Percentiles rank a stretch among this genome's conserved stretches.
These are phyloP conservation scores for Muntiacus muntjak DNA, from an alignment of 2,113 vertebrate species.

Conservation along the genomic window DNA sequence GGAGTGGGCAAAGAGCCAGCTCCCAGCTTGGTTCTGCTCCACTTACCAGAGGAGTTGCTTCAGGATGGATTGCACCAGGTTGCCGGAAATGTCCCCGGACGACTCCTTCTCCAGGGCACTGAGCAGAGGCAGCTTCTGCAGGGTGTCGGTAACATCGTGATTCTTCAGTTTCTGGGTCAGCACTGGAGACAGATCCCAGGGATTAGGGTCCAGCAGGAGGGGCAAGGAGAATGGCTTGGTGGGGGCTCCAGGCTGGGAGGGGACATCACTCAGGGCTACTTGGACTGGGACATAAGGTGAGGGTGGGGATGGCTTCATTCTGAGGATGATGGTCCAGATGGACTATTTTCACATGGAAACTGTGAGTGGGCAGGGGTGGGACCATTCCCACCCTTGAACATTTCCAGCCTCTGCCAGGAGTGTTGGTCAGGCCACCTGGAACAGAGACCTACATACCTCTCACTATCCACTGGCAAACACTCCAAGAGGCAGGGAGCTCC, in stretches of 20 bases:
- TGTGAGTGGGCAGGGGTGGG: background rate
- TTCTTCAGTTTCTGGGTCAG: slow-evolving; percentile 32
- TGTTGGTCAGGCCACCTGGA: accelerated
- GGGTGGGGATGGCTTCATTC: background rate
- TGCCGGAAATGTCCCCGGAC: accelerated
- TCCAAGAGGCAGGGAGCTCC: background rate
- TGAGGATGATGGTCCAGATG: background rate
- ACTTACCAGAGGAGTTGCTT: slow-evolving; percentile 40
- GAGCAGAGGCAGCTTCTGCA: slow-evolving; percentile 49
- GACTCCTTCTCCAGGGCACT: background rate
- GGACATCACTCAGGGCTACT: background rate
- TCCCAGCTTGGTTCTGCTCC: background rate
- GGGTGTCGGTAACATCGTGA: background rate
- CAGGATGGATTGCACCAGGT: background rate
- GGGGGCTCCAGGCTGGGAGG: background rate
- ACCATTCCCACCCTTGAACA: background rate
- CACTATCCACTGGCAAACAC: background rate
- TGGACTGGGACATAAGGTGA: background rate
- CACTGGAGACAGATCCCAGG: slow-evolving; percentile 29
- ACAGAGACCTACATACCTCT: background rate
- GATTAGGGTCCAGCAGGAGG: background rate
- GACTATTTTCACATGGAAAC: background rate
- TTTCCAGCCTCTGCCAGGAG: background rate
- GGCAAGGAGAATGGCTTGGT: background rate
- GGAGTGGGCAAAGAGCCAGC: background rate